Evolutionary conservation across 2,113 vertebrate species (phyloP).

Genomic region (Coracopsis vasa): DNA sequence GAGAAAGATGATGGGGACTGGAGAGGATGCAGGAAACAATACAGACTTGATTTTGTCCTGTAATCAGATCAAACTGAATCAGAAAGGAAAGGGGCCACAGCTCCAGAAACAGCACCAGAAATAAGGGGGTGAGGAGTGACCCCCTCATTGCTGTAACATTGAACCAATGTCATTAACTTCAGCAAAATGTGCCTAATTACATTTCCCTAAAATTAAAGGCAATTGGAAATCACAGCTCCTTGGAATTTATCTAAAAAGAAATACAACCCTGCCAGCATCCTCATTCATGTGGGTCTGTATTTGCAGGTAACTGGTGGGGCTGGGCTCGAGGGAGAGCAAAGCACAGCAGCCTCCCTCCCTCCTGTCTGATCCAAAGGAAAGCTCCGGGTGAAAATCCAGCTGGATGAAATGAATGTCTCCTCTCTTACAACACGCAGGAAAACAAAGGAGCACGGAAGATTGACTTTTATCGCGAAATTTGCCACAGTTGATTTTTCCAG

Average conservation of each 20-base stretch:
- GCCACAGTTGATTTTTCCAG: slow-evolving; percentile 5
- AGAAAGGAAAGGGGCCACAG: background rate
- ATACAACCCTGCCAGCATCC: accelerated
- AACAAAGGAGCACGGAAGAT: slow-evolving; percentile 2
- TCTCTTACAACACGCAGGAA: background rate
- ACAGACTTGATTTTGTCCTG: background rate
- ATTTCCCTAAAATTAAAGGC: background rate
- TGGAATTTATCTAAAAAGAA: background rate
- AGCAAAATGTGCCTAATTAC: background rate
- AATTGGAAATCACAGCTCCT: background rate
- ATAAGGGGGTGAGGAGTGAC: background rate
- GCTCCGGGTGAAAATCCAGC: background rate
- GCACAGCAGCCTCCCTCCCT: background rate
- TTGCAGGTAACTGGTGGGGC: background rate
- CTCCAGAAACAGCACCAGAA: background rate
- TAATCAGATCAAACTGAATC: background rate
- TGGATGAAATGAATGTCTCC: background rate
- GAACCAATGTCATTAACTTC: no score
- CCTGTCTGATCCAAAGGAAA: background rate
- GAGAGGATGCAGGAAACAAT: background rate
- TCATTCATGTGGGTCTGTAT: background rate
- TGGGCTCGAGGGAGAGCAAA: background rate
- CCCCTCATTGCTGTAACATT: accelerated
- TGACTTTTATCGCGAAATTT: background rate
- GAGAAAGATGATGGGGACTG: background rate